A percentile compares a stretch with the other conserved stretches of the same genome.
phyloP scores from a whole-genome alignment of 1,140 invertebrate species.

The Scylla paramamosain region DNA sequence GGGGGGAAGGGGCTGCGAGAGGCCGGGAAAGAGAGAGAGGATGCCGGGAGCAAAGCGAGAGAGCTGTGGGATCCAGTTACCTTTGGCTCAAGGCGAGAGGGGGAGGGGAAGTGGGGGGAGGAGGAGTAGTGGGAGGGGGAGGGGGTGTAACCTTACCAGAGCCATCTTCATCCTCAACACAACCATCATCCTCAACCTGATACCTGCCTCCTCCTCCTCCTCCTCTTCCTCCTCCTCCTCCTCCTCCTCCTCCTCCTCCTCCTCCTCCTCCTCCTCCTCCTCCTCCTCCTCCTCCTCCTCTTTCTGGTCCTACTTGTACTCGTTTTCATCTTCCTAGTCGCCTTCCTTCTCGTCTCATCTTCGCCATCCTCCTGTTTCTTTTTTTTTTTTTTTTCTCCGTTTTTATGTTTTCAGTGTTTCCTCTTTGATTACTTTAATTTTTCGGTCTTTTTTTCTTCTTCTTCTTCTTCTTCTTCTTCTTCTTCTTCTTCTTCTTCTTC shows the following conservation, averaged over 20 bases:
- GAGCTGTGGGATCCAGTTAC: neutral
- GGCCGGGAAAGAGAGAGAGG: neutral
- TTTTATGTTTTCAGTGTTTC: neutral
- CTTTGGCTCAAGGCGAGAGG: neutral
- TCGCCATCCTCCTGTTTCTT: neutral
- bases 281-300: neutral
- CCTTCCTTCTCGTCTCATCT: neutral
- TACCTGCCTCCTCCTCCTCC: constrained; percentile 14
- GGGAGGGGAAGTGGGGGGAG: neutral
- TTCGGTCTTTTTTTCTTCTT: no score
- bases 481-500: no score
- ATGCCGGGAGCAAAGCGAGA: neutral
- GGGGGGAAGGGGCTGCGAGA: neutral
- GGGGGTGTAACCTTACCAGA: neutral
- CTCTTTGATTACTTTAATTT: no score
- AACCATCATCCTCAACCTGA: neutral
- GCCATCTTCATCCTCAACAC: constrained; percentile 12
- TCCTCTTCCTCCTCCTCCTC: constrained; percentile 14
- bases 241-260: neutral
- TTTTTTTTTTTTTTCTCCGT: neutral
- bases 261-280: neutral
- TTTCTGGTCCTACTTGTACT: neutral
- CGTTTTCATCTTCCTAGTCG: neutral
- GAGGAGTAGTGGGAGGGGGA: neutral
- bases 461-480: no score